phyloP scores from a whole-genome alignment of 2,113 vertebrate species.

The Tetrao urogallus region DNA sequence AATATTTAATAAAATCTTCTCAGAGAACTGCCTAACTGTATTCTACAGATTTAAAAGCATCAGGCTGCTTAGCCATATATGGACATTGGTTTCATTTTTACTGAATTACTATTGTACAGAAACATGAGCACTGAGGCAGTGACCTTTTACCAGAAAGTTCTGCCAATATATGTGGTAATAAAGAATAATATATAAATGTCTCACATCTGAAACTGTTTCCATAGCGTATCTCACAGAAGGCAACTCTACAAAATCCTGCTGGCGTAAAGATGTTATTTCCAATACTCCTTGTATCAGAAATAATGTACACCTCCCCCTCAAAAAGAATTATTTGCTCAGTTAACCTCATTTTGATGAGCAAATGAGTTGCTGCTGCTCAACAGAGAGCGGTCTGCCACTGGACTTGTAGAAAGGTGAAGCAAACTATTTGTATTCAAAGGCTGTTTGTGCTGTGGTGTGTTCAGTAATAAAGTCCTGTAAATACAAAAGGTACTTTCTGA shows the following conservation, averaged over 20 bases:
- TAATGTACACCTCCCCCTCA: rapidly evolving
- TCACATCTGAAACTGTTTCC: background rate
- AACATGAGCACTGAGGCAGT: background rate
- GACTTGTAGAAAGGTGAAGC: constrained; percentile 14
- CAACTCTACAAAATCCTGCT: background rate
- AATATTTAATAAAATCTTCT: background rate
- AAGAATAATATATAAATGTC: background rate
- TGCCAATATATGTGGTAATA: background rate
- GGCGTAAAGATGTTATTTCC: background rate
- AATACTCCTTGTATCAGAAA: background rate
- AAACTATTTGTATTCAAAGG: constrained; percentile 29
- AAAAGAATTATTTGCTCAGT: background rate
- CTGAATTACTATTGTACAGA: background rate
- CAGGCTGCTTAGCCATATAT: background rate
- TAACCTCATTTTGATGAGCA: background rate
- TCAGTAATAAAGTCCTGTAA: background rate
- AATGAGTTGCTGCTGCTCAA: background rate
- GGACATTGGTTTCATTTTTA: constrained; percentile 23
- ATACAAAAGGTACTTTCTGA: background rate
- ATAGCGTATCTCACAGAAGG: background rate
- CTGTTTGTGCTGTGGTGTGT: background rate
- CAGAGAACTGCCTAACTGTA: background rate
- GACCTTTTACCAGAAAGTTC: background rate
- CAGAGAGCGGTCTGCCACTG: background rate
- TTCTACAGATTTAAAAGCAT: background rate